Base-by-base conservation (phyloP, 2,113 vertebrate genomes). In the Tychaedon coryphoeus region DNA sequence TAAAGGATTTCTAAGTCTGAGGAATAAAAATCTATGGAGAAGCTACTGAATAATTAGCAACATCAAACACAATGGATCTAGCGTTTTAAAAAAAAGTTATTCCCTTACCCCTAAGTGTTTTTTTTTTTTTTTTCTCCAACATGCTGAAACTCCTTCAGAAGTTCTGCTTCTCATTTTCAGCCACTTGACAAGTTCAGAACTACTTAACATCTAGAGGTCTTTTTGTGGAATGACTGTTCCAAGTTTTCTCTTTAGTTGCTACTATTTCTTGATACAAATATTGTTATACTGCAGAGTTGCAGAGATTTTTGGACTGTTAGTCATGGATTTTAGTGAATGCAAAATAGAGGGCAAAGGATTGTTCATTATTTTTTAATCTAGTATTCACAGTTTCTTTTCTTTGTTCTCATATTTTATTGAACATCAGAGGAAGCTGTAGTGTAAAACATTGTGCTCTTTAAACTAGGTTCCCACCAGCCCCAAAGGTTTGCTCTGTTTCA, bases 381-480 rank as follows among this genome's bases (percentile, higher is more conserved):
- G 53, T 62, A n/a, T 60, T 75, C 53, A 13, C 47, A 91, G 25
- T 73, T 72, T 33, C 11, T 80, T 19, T 31, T 29, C 14, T 61
- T 56, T 3, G 4, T 51, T 38, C 16, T 58, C 76, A 78, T 81
- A n/a, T 94, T 86, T 90, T 90, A 81, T 83, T 95, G 77, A 97
- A 70, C 54, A 45, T 90, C 64, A 90, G 75, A 61, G 84, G 73
- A 95, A 73, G 34, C 51, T n/a, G 26, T 34, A 29, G 54, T 36
- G 28, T 85, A 73, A 94, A 86, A 86, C 53, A 23, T 0, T 42
- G 20, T 69, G 71, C 43, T 96, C 56, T 91, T 96, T 94, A 95
- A 97, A 93, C 26, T 86, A 57, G 66, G 92, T 96, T 91, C 90
- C 91, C 91, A 86, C 90, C 26, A 92, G 58, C 50, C 54, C 50